Conservation (phyloP, 2,113 vertebrate species). For the Indicator indicator region DNA sequence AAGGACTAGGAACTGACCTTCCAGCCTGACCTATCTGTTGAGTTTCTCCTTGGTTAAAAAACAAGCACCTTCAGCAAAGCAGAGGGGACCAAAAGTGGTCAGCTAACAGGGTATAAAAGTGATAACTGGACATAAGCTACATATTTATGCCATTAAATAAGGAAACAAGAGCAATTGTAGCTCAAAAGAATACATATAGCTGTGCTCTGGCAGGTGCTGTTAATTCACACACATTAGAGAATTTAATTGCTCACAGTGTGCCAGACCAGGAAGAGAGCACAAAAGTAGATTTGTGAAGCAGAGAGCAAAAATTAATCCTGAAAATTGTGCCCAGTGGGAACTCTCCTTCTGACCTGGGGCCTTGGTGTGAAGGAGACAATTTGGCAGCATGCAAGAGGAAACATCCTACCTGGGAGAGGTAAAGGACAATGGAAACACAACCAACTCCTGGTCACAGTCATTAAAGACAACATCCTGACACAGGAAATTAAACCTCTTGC, state of each 20-base stretch:
- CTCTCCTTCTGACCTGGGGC: background rate
- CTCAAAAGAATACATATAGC: background rate
- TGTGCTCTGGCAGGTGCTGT: background rate
- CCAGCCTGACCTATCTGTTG: background rate
- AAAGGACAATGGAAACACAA: background rate
- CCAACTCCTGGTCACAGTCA: background rate
- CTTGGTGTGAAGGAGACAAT: background rate
- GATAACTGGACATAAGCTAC: background rate
- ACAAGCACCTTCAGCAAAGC: background rate
- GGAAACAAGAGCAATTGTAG: background rate
- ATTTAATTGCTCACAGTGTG: constrained; percentile 10
- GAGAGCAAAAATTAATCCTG: constrained; percentile 25
- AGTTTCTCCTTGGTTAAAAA: background rate
- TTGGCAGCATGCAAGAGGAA: constrained; percentile 2
- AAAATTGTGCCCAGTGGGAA: constrained; percentile 54
- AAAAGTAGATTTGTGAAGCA: background rate
- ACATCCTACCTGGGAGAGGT: background rate
- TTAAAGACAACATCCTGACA: constrained; percentile 23
- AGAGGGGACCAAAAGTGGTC: background rate
- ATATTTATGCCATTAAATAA: background rate
- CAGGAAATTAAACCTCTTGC: constrained; percentile 53
- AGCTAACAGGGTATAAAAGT: background rate
- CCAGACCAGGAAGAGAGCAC: background rate
- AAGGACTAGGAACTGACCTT: fast-evolving
- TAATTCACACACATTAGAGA: background rate